Conservation (phyloP, 1,140 invertebrate genomes). For the Caenorhabditis latens region DNA sequence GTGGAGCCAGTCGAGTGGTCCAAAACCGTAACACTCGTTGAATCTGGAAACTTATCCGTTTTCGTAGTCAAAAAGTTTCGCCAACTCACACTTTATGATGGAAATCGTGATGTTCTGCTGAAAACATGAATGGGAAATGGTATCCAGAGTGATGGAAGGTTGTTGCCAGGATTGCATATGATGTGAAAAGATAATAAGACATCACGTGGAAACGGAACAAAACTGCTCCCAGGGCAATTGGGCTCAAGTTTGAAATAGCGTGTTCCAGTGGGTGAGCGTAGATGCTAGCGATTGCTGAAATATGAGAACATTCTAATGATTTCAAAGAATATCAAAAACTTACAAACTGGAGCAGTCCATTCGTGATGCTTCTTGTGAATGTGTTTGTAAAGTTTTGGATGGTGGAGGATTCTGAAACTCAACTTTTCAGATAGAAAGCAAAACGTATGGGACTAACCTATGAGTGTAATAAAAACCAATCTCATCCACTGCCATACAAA, state of each 20-base stretch:
- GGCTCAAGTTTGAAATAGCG: constrained; percentile 86
- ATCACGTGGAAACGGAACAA: constrained; percentile 87
- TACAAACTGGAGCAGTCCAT: constrained; percentile 88
- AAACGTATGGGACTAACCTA: constrained; percentile 77
- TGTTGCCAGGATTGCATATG: constrained; percentile 85
- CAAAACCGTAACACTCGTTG: constrained; percentile 88
- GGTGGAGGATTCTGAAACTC: constrained; percentile 78
- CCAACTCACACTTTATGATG: constrained; percentile 87
- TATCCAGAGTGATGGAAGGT: constrained; percentile 90
- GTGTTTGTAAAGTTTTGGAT: constrained; percentile 83
- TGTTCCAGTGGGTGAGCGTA: constrained; percentile 91
- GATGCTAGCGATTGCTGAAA: constrained; percentile 83
- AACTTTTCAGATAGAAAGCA: not conserved
- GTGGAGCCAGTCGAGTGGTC: constrained; percentile 87
- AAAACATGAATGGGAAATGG: constrained; percentile 89
- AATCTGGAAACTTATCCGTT: constrained; percentile 81
- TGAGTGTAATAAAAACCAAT: constrained; percentile 90
- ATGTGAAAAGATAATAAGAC: constrained; percentile 88
- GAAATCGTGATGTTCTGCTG: constrained; percentile 91
- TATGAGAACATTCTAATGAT: constrained; percentile 70
- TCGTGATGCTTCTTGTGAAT: constrained; percentile 90
- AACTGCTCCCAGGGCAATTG: constrained; percentile 86
- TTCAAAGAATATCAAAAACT: constrained; percentile 69
- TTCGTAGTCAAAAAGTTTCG: not conserved
- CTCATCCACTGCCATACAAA: constrained; percentile 87